phyloP scores from a whole-genome alignment of 2,888 invertebrate genomes.

The Ashinkailepas kermadecensis region DNA sequence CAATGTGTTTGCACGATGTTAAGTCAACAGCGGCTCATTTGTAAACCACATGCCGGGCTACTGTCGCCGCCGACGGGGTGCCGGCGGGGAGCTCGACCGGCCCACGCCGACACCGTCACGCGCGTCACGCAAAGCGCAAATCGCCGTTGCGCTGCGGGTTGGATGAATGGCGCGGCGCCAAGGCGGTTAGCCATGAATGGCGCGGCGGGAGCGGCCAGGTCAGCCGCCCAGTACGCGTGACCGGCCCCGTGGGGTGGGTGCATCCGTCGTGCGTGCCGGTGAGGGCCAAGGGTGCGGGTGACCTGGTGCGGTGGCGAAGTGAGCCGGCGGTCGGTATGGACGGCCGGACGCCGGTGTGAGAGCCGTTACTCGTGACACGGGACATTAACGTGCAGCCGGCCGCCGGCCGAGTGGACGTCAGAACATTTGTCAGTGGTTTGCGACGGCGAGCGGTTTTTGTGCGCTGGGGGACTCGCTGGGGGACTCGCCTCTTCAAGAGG shows the following conservation, averaged over 20 bases:
- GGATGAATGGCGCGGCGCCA: background rate
- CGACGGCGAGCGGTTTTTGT: too few relatives aligned
- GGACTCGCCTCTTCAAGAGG: too few relatives aligned
- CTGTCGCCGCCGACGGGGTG: background rate
- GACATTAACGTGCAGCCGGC: too few relatives aligned
- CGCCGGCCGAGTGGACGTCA: too few relatives aligned
- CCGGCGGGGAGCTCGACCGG: background rate
- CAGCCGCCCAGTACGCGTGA: background rate
- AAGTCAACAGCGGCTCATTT: constrained; percentile 22
- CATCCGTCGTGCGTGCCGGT: too few relatives aligned
- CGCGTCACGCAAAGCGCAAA: background rate
- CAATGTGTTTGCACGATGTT: constrained; percentile 22
- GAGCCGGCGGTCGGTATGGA: background rate
- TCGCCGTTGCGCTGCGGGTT: background rate
- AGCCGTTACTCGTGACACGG: too few relatives aligned
- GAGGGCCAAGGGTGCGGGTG: too few relatives aligned
- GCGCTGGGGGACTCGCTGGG: too few relatives aligned
- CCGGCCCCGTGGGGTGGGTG: background rate
- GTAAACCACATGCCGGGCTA: background rate
- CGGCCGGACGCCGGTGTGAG: too few relatives aligned
- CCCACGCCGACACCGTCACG: background rate
- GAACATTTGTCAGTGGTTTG: too few relatives aligned
- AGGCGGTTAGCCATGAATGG: background rate
- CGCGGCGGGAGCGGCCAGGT: background rate
- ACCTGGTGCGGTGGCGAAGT: background rate